Conservation (phyloP, 2,797 vertebrate species). For the Crenichthys baileyi region DNA sequence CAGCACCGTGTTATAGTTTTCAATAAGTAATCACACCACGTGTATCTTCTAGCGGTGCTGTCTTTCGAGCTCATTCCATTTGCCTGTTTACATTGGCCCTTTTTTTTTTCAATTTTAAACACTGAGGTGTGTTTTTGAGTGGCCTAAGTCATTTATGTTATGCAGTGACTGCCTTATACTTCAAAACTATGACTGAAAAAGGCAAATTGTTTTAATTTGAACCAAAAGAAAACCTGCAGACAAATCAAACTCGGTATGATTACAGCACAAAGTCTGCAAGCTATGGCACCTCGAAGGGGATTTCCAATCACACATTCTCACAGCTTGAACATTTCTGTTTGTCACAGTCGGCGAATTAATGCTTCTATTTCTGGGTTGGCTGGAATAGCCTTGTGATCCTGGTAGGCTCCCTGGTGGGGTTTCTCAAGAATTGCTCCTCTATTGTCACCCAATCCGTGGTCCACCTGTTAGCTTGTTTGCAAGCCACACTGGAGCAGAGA, state of each 20-base stretch:
- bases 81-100: constrained; percentile 10
- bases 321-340: constrained; percentile 64
- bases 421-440: constrained; percentile 77
- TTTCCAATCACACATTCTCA: constrained; percentile 49
- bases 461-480: constrained; percentile 76
- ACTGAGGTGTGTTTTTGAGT: constrained; percentile 21
- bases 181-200: constrained; percentile 4
- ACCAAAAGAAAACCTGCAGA: constrained; percentile 2
- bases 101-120: constrained; percentile 27
- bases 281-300: constrained; percentile 52
- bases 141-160: constrained; percentile 22
- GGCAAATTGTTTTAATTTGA: neutral
- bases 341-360: constrained; percentile 75
- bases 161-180: neutral
- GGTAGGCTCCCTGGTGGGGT: constrained; percentile 73
- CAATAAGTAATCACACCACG: constrained; percentile 39
- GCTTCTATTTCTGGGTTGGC: constrained; percentile 75
- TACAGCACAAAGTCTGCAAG: constrained; percentile 28
- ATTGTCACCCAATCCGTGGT: constrained; percentile 74
- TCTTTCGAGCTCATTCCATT: constrained; percentile 14
- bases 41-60: constrained; percentile 18
- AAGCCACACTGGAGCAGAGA: constrained; percentile 58
- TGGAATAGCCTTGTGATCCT: constrained; percentile 66
- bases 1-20: constrained; percentile 21
- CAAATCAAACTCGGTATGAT: constrained; percentile 42